Conservation (phyloP, 2,888 invertebrate genomes). For the Eumerus sabulonum region DNA sequence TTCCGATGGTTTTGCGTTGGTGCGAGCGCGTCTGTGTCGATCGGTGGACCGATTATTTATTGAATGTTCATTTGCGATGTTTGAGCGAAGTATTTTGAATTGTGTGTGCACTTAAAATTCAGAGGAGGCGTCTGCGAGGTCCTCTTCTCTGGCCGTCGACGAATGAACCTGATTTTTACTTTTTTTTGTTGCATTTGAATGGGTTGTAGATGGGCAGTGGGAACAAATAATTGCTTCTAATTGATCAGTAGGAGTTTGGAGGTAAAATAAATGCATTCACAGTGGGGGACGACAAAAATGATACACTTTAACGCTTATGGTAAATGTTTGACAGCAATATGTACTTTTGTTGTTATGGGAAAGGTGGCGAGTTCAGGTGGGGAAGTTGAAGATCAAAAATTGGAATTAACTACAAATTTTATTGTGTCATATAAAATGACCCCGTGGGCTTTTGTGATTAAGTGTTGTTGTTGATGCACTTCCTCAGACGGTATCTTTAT, state of each 20-base stretch:
- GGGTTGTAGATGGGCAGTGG: constrained; percentile 17
- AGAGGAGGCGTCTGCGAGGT: constrained; percentile 49
- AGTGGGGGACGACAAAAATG: constrained; percentile 1
- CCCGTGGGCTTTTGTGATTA: no score
- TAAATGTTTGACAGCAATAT: no score
- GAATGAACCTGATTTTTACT: no score
- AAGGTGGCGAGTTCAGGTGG: no score
- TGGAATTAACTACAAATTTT: no score
- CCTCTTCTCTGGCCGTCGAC: constrained; percentile 12
- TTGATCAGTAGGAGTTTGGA: constrained; percentile 18
- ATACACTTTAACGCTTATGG: no score
- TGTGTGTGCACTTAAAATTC: constrained; percentile 61
- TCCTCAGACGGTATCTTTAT: no score
- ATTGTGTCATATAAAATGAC: no score
- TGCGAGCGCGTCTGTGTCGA: constrained; percentile 14
- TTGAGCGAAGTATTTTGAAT: constrained; percentile 53
- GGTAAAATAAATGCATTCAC: neutral
- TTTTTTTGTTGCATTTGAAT: constrained; percentile 11
- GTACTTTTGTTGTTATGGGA: no score
- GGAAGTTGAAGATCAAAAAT: no score
- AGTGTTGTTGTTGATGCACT: no score
- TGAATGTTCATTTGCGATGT: constrained; percentile 67
- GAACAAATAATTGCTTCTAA: constrained; percentile 43
- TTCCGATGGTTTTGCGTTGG: constrained; percentile 54
- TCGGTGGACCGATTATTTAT: constrained; percentile 66